Conservation (phyloP, 2,113 vertebrate species). For the Platycercus adscitus region DNA sequence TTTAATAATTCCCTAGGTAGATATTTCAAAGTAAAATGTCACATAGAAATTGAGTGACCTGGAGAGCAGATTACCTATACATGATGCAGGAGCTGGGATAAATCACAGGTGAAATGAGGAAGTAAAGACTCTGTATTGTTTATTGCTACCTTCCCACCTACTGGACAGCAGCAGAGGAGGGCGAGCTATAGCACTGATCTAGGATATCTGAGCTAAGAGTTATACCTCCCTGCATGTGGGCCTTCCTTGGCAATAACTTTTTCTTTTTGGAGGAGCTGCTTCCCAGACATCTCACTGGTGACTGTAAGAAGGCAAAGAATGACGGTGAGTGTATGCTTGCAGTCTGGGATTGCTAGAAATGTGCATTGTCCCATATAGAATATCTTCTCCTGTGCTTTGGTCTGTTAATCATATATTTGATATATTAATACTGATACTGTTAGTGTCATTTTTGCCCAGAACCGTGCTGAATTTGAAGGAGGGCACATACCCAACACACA, state of each 20-base stretch:
- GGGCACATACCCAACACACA: background rate
- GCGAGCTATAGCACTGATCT: background rate
- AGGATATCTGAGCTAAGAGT: background rate
- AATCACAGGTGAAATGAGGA: background rate
- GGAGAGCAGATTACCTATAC: background rate
- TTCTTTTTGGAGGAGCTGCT: background rate
- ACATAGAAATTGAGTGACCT: background rate
- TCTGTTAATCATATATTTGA: background rate
- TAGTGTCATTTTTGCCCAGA: background rate
- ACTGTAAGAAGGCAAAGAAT: background rate
- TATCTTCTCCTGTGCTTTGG: background rate
- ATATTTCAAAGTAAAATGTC: conserved; percentile 18
- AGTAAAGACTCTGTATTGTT: background rate
- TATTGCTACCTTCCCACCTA: background rate
- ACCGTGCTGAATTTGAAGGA: background rate
- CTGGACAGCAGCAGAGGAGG: background rate
- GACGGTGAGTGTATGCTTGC: background rate
- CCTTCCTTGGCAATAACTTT: background rate
- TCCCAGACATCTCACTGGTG: background rate
- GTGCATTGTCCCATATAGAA: background rate
- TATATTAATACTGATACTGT: background rate
- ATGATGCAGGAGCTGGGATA: background rate
- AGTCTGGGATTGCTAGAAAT: background rate
- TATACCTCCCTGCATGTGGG: background rate
- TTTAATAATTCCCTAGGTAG: conserved; percentile 48